Conservation (phyloP, 2,888 invertebrate genomes). For the Cecidostiba fungosa region DNA sequence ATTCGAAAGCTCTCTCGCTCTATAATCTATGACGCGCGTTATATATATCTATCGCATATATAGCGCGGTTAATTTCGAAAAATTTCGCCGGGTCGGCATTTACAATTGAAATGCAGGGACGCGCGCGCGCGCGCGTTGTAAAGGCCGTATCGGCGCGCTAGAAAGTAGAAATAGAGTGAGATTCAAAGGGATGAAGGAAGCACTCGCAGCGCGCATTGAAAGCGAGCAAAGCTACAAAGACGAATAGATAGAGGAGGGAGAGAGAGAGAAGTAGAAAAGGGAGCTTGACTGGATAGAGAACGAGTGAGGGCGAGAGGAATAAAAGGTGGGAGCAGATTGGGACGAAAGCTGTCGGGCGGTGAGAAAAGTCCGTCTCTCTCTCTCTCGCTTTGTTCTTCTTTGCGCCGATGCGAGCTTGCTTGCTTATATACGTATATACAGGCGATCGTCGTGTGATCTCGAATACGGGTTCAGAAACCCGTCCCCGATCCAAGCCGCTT, state of each 20-base stretch:
- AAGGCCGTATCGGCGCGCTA: not conserved
- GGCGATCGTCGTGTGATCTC: not conserved
- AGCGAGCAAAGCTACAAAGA: conserved; percentile 17
- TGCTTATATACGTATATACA: not conserved
- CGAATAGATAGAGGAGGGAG: not conserved
- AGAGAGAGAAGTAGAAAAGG: not conserved
- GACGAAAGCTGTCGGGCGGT: conserved; percentile 10
- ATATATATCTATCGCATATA: no score
- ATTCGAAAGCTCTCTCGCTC: not conserved
- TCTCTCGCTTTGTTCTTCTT: not conserved
- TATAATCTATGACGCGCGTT: not conserved
- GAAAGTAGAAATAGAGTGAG: conserved; percentile 36
- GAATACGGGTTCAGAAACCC: not conserved
- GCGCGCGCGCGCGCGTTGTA: not conserved
- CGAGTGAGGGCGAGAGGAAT: not conserved
- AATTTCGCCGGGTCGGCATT: not conserved
- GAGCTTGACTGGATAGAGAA: not conserved
- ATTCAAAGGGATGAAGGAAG: conserved; percentile 42
- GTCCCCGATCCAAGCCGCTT: not conserved
- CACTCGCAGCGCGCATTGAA: conserved; percentile 35
- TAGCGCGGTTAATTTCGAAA: not conserved
- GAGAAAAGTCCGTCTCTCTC: conserved; percentile 5
- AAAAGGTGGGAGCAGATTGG: not conserved
- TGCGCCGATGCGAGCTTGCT: not conserved
- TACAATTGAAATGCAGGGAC: not conserved